Evolutionary conservation across 2,888 invertebrate genomes (phyloP).

Genomic region (Eugnorisma glareosa): DNA sequence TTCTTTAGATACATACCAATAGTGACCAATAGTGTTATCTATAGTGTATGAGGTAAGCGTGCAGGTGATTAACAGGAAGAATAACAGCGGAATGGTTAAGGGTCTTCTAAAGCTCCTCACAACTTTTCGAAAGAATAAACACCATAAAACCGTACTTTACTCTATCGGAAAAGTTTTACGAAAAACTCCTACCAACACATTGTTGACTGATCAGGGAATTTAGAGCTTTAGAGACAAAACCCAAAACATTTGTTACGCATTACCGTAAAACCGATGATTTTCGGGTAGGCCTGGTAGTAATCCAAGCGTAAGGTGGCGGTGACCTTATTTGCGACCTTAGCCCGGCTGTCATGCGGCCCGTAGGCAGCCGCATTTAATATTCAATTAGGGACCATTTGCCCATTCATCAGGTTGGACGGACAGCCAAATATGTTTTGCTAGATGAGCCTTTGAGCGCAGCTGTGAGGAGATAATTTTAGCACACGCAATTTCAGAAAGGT

Average conservation of each 20-base stretch:
- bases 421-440: constrained; percentile 62
- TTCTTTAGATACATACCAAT: background rate
- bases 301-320: constrained; percentile 65
- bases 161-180: constrained; percentile 30
- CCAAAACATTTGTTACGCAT: constrained; percentile 19
- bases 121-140: background rate
- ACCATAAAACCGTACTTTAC: background rate
- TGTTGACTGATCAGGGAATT: constrained; percentile 40
- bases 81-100: background rate
- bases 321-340: constrained; percentile 72
- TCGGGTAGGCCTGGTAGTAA: constrained; percentile 44
- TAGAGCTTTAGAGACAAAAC: constrained; percentile 22
- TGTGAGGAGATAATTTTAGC: constrained; percentile 20
- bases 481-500: background rate
- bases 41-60: background rate
- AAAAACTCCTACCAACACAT: background rate
- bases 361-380: constrained; percentile 83
- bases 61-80: background rate
- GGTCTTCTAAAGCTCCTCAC: no score
- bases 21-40: background rate
- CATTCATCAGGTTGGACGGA: constrained; percentile 78
- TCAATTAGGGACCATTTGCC: constrained; percentile 83
- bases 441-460: constrained; percentile 61
- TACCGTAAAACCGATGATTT: constrained; percentile 49
- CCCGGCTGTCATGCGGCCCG: constrained; percentile 77